Base-by-base conservation (phyloP, 1,140 invertebrate genomes). In the Hypsibius dujardini region DNA sequence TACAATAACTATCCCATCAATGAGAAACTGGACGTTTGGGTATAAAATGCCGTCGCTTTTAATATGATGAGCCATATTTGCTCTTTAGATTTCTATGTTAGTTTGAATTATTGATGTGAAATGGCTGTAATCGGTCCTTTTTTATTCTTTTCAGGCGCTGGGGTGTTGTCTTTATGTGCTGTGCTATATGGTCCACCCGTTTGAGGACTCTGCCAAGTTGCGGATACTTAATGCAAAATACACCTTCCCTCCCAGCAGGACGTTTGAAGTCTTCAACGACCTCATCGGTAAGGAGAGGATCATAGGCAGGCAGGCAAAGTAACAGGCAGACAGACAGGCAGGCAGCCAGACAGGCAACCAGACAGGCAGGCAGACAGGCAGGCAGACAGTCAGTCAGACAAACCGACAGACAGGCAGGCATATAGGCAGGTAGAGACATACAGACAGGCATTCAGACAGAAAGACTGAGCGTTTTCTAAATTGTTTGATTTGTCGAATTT, bases 1-100 rank as follows among this genome's bases (percentile, higher is more conserved):
- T 99, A 97, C 88, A 91, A 88, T 77, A 97, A 98, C 80, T 88
- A 88, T 79, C 87, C 87, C 59, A 94, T 99, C 73, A 89, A 90
- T 47, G 77, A 81, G 73, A 85, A 88, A 28, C 85, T 87, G 1
- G 96, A 99, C 82, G 85, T 95, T 46, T 99, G 96, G 95, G 82
- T 82, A 74, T 76, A 75, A 74, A 28, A 15, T 47, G 47, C 47
- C 40, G 45, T 74, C n/a, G 47, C 15, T 2, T 72, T 14, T n/a
- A n/a, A n/a, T n/a, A n/a, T n/a, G n/a, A n/a, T n/a, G n/a, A n/a
- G n/a, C n/a, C n/a, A n/a, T n/a, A n/a, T n/a, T 47, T n/a, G 46
- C 28, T 73, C 2, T 7, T 71, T 2, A 15, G 2, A 47, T 46
- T 67, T 56, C 15, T 70, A 74, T 69, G 15, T 70, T 46, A 42